Percentiles rank a stretch among this genome's conserved stretches.
These are phyloP conservation scores for Quiscalus mexicanus DNA, from an alignment of 2,113 vertebrate genomes.

Conservation along the genomic window DNA sequence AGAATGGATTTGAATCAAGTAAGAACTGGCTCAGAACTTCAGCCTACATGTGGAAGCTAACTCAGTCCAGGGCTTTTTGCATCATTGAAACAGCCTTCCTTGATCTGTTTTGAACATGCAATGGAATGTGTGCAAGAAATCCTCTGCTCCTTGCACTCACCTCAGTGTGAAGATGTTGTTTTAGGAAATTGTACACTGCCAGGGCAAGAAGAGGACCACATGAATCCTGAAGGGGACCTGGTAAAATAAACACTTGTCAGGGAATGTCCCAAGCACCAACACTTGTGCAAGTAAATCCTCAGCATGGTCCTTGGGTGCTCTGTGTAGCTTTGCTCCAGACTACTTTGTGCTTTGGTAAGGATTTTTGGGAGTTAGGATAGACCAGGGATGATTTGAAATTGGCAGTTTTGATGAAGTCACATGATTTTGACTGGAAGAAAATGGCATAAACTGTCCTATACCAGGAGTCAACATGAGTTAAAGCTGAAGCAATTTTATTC, in stretches of 20 bases:
- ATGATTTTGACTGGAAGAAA: neutral
- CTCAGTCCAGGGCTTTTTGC: neutral
- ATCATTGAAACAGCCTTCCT: neutral
- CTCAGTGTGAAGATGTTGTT: neutral
- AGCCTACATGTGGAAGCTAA: conserved; percentile 5
- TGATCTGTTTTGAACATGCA: neutral
- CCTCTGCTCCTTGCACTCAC: neutral
- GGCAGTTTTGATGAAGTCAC: neutral
- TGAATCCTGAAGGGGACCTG: neutral
- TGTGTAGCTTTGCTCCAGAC: neutral
- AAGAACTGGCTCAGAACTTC: conserved; percentile 32
- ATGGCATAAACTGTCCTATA: neutral
- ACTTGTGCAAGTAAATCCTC: neutral
- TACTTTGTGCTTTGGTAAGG: neutral
- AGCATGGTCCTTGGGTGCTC: neutral
- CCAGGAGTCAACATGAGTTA: neutral
- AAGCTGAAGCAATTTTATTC: neutral
- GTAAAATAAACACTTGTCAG: neutral
- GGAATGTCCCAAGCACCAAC: neutral
- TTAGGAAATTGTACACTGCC: neutral
- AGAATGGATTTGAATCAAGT: conserved; percentile 38
- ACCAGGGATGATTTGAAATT: neutral
- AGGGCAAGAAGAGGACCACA: neutral
- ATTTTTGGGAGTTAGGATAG: neutral
- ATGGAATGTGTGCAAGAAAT: neutral